phyloP scores from a whole-genome alignment of 2,888 invertebrate genomes.

The Drepanosiphum platanoidis region DNA sequence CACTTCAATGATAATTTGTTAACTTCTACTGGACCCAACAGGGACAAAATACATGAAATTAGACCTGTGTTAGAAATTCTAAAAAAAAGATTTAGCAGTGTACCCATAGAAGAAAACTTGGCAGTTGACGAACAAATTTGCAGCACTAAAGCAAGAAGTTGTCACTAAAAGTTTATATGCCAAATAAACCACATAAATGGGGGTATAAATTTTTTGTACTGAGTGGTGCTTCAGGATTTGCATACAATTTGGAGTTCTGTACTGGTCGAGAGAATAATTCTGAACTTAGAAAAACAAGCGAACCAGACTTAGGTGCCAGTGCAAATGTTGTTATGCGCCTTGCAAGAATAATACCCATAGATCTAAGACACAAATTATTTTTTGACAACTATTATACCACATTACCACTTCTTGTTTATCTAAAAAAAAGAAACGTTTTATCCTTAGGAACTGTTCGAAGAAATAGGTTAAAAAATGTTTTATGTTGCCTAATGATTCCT shows the following conservation, averaged over 20 bases:
- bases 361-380: conserved; percentile 30
- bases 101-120: conserved; percentile 41
- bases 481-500: conserved; percentile 7
- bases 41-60: conserved; percentile 48
- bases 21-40: not conserved
- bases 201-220: conserved; percentile 48
- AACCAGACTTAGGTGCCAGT: conserved; percentile 37
- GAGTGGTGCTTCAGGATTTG: conserved; percentile 46
- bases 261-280: conserved; percentile 3
- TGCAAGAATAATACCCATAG: not conserved
- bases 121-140: conserved; percentile 54
- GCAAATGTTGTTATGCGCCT: conserved; percentile 35
- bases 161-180: conserved; percentile 43
- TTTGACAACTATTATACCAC: conserved; percentile 38
- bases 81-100: not conserved
- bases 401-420: conserved; percentile 11
- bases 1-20: conserved; percentile 42
- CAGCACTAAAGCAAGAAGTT: conserved; percentile 1
- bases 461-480: conserved; percentile 26
- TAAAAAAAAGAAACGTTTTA: conserved; percentile 14
- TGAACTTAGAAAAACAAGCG: conserved; percentile 22
- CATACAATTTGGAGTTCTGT: conserved; percentile 50
- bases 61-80: conserved; percentile 9
- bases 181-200: conserved; percentile 47
- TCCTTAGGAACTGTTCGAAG: conserved; percentile 10